Base-by-base conservation (phyloP, 2,888 invertebrate species). In the Hirtodrosophila trivittata region DNA sequence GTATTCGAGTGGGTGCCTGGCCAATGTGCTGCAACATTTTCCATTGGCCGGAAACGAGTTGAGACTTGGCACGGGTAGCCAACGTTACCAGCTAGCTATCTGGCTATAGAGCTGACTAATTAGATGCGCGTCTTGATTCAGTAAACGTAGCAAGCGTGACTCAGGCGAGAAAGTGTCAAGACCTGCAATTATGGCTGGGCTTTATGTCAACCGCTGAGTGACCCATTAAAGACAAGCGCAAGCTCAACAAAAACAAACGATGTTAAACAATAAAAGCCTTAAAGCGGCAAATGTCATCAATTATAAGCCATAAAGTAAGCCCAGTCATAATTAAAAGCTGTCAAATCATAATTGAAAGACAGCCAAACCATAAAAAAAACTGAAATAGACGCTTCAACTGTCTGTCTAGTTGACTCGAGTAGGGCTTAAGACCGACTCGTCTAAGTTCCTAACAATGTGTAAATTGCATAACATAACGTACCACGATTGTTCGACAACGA, bases 321-420 rank as follows among this genome's bases (percentile, higher is more conserved):
- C 38, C 50, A 43, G 46, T 37, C 68, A 67, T 83, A 86, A 80
- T 80, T 80, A 76, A 80, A 80, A 69, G 76, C 86, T 56, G 84
- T 80, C 86, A 80, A 84, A 69, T 72, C 59, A 83, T 83, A 86
- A 86, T 83, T 72, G 84, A 64, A 57, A 30, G 41, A 49, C 60
- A 38, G 45, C 32, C 1, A 6, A 12, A 26, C 18, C 1, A 9
- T n/a, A 16, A n/a, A 18, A 9, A 9, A 9, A 13, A 7, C 59
- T 37, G 50, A 30, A 37, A 33, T 30, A 35, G 42, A 39, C 26
- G 14, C 7, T 6, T 18, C 12, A 12, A 13, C 33, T 10, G 12
- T 33, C 9, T 33, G 13, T 12, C 12, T 33, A 30, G 8, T 30
- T 9, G 10, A 33, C 9, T 28, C 9, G 28, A 9, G 28, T 7